These are phyloP conservation scores for Lagodon rhomboides DNA, from an alignment of 2,797 vertebrate genomes.

Conservation along the genomic window DNA sequence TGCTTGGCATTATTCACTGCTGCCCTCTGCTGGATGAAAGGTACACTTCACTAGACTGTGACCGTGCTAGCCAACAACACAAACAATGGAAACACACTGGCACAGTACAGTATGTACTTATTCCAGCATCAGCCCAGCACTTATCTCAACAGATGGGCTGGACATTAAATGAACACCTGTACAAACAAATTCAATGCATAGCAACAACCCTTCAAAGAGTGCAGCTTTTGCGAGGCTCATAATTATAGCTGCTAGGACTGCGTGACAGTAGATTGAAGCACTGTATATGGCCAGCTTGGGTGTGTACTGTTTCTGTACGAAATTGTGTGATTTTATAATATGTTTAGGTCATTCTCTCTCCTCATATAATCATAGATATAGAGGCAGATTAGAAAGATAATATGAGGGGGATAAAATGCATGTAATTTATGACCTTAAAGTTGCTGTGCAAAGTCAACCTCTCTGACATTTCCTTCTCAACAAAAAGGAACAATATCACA, in stretches of 20 bases:
- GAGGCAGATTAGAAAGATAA: neutral
- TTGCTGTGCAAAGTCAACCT: neutral
- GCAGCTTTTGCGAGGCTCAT: neutral
- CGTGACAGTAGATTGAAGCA: neutral
- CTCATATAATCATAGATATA: neutral
- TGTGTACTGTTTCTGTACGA: neutral
- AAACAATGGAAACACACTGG: neutral
- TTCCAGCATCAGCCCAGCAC: neutral
- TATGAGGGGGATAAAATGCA: neutral
- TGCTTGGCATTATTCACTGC: conserved; percentile 13
- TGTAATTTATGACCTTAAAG: neutral
- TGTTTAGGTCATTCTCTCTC: neutral
- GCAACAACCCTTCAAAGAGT: neutral
- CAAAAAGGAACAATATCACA: neutral
- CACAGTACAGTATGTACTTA: neutral
- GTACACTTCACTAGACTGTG: neutral
- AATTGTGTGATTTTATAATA: neutral
- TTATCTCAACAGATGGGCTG: neutral
- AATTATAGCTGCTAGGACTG: neutral
- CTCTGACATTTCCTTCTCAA: neutral
- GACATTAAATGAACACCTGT: neutral
- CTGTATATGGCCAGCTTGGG: neutral
- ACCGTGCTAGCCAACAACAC: neutral
- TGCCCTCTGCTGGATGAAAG: conserved; percentile 60
- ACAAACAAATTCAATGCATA: neutral